Base-by-base conservation (phyloP, 2,888 invertebrate genomes). In the Drosophila quinaria region DNA sequence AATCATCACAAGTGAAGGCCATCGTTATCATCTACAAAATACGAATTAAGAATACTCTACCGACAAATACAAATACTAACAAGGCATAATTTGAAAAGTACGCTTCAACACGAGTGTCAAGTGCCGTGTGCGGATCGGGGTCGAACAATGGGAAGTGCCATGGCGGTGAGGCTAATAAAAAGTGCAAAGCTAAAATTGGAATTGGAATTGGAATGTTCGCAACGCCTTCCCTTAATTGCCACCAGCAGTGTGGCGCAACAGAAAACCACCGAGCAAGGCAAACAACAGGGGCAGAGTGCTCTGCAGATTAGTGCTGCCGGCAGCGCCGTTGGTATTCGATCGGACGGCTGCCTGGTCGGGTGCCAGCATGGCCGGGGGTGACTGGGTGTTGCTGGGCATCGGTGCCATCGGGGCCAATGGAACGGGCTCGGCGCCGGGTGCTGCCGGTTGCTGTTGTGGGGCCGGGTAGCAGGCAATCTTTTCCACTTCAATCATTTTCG, bases 401-500 rank as follows among this genome's bases (percentile, higher is more conserved):
- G 85, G 4, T 31, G 87, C 80, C 66, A 88, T 74, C 2, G 90
- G 90, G 6, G 89, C 91, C 31, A 88, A 52, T 0, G 85, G 77
- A 2, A 79, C 81, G 0, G 82, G 77, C 19, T 70, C 79, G 17
- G 74, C 80, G 59, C 80, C 85, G 10, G 81, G 70, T 25, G 88
- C 74, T 17, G 88, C 78, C 8, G 89, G 79, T 35, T 80, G 80
- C 22, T 87, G 71, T 42, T 82, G 85, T 15, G 91, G 91, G 19
- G 91, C 91, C 62, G 92, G 91, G 74, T 91, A 92, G 71, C 92
- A 92, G 47, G 91, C 92, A 51, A 91, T 80, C 61, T 92, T 91
- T 67, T 92, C 90, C 4, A 92, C 91, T 63, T 91, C 90, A 42
- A 87, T 80, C 78, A 90, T 90, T 76, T 92, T 92, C 35, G 60